Evolutionary conservation across 1,140 invertebrate genomes (phyloP), one percentile per base, ranked within the genome.

Genomic region (Leptinotarsa texana): DNA sequence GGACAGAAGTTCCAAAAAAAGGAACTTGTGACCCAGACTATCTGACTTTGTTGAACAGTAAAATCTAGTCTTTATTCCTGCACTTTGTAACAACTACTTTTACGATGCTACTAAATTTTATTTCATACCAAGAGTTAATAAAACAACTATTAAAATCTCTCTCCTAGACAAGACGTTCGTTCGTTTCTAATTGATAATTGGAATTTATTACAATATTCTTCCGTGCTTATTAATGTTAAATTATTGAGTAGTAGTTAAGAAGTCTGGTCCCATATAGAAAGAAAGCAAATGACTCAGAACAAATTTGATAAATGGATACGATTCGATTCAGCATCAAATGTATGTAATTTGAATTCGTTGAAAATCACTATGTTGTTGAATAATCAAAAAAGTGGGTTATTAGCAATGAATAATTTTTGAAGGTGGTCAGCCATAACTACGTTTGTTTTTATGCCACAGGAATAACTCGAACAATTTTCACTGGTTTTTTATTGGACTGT

Each of bases 51-150:
- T 42, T 42, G 2, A 42, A 42, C 33, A 42, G 2, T 42, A 11
- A 42, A 42, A 42, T 0, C 8, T 42, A 0, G 0, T 42, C 8
- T 42, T 11, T 42, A 42, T 42, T 42, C 33, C 51, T 57, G 5
- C 51, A 57, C 51, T 57, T 57, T 57, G 51, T 57, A 57, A 57
- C 51, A 57, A 57, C 51, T 57, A 18, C n/a, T 57, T 57, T 57
- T n/a, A 57, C n/a, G n/a, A 18, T 18, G n/a, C 15, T 57, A 57
- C 51, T 57, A 57, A 57, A 57, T 57, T 57, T 18, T 17, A 57
- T 57, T 57, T 57, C 51, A 57, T 5, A 57, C n/a, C 15, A 18
- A 57, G 4, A 42, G 51, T 18, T 57, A 57, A 57, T 57, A 57
- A 57, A 57, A 57, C 3, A 57, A 57, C 51, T 18, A 57, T 57